Evolutionary conservation across 2,888 invertebrate genomes (phyloP).

Genomic region (Pseudanteris insignis): DNA sequence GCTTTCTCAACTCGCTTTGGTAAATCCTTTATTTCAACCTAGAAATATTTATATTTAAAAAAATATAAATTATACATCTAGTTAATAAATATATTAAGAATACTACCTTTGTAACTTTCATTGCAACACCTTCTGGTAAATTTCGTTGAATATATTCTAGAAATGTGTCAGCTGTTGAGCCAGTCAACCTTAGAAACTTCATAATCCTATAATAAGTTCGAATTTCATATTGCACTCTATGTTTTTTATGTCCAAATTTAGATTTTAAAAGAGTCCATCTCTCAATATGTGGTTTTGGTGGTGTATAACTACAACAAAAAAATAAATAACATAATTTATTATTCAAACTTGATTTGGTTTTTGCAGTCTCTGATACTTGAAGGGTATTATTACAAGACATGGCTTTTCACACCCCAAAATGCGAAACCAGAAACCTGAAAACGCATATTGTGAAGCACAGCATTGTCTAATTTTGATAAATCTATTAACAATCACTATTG

Average conservation of each 20-base stretch:
- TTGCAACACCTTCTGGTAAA: conserved; percentile 95
- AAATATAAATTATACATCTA: too few relatives aligned
- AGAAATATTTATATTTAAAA: conserved; percentile 14
- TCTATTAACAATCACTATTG: too few relatives aligned
- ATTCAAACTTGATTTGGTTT: too few relatives aligned
- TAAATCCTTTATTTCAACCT: conserved; percentile 56
- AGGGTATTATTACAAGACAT: too few relatives aligned
- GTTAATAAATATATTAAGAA: too few relatives aligned
- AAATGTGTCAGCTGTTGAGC: conserved; percentile 94
- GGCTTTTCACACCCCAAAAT: too few relatives aligned
- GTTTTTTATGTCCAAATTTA: conserved; percentile 91
- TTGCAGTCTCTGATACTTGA: too few relatives aligned
- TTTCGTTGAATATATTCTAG: conserved; percentile 96
- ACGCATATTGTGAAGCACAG: too few relatives aligned
- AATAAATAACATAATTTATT: too few relatives aligned
- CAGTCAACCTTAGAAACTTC: conserved; percentile 85
- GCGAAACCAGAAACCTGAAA: too few relatives aligned
- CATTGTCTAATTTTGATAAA: too few relatives aligned
- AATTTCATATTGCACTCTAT: conserved; percentile 94
- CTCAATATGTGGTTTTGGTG: conserved; percentile 77
- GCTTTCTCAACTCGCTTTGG: conserved; percentile 48
- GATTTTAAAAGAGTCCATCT: conserved; percentile 85
- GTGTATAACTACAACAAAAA: conserved; percentile 75
- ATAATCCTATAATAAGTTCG: conserved; percentile 90
- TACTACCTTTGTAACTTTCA: conserved; percentile 84